phyloP scores from a whole-genome alignment of 2,888 invertebrate species.

The Drosophila multiciliata region DNA sequence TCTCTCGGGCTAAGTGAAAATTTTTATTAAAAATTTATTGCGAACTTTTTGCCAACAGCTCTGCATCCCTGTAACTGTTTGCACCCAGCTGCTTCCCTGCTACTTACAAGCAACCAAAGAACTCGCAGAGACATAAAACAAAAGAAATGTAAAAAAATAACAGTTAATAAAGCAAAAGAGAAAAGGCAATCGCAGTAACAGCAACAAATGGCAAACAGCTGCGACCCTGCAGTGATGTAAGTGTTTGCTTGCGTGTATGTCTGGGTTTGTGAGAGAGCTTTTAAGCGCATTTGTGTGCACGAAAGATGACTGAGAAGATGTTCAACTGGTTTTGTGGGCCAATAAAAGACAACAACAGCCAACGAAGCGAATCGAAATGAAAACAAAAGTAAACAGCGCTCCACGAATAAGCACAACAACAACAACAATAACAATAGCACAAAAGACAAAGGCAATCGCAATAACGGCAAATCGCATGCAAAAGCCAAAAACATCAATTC shows the following conservation, averaged over 20 bases:
- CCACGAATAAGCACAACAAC: conserved; percentile 51
- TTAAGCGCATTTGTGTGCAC: conserved; percentile 17
- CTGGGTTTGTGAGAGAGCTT: conserved; percentile 7
- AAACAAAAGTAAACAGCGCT: conserved; percentile 65
- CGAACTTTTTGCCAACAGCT: conserved; percentile 42
- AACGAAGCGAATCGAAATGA: conserved; percentile 48
- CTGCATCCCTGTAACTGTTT: background rate
- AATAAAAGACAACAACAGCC: conserved; percentile 60
- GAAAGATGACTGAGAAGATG: conserved; percentile 60
- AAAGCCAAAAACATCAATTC: conserved; percentile 40
- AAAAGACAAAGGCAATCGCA: conserved; percentile 16
- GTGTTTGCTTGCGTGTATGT: conserved; percentile 4
- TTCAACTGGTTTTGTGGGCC: conserved; percentile 71
- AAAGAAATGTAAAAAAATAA: conserved; percentile 11
- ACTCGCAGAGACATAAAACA: conserved; percentile 67
- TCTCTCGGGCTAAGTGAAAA: conserved; percentile 49
- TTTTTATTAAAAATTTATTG: conserved; percentile 73
- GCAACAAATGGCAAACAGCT: conserved; percentile 66
- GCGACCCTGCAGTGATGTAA: conserved; percentile 40
- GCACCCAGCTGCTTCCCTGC: conserved; percentile 18
- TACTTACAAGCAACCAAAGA: conserved; percentile 67
- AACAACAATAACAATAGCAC: conserved; percentile 22
- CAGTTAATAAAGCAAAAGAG: conserved; percentile 58
- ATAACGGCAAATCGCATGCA: conserved; percentile 42
- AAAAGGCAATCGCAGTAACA: conserved; percentile 46